Percentiles rank a stretch among this genome's conserved stretches.
phyloP scores from a whole-genome alignment of 2,797 vertebrate species.

The Neolamprologus multifasciatus region DNA sequence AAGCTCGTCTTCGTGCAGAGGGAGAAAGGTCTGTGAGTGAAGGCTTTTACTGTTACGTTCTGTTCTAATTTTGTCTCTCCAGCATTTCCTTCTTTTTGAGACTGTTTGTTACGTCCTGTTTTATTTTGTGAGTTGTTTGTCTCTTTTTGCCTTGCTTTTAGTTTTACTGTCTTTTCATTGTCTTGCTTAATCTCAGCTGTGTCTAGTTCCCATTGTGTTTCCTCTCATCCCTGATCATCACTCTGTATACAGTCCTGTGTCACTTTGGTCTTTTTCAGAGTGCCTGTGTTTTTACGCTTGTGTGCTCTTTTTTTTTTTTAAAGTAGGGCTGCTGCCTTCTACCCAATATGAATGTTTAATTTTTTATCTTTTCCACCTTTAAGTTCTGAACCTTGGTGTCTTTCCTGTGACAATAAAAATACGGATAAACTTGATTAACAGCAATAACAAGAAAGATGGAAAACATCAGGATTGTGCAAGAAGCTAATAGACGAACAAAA shows the following conservation, averaged over 20 bases:
- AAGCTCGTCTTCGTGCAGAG: neutral
- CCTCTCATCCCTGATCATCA: neutral
- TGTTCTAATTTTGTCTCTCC: neutral
- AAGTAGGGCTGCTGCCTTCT: neutral
- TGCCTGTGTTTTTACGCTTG: neutral
- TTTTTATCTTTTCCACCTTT: neutral
- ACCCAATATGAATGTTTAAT: neutral
- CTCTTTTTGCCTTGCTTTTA: neutral
- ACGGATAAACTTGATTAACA: neutral
- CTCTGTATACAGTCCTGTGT: neutral
- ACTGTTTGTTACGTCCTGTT: neutral
- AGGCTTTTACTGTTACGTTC: neutral
- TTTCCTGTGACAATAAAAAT: neutral
- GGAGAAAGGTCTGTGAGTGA: neutral
- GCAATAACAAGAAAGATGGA: neutral
- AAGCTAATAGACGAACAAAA: neutral
- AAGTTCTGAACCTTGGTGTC: neutral
- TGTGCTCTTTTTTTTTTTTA: neutral
- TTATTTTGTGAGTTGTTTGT: neutral
- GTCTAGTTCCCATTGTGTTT: neutral
- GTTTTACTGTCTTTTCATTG: neutral
- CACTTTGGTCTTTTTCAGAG: neutral
- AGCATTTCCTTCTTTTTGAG: neutral
- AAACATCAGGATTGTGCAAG: neutral
- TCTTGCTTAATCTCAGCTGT: neutral